Evolutionary conservation across 1,140 invertebrate genomes (phyloP), one percentile per base, ranked within the genome.

Genomic region (Pseudomyrmex sp.): DNA sequence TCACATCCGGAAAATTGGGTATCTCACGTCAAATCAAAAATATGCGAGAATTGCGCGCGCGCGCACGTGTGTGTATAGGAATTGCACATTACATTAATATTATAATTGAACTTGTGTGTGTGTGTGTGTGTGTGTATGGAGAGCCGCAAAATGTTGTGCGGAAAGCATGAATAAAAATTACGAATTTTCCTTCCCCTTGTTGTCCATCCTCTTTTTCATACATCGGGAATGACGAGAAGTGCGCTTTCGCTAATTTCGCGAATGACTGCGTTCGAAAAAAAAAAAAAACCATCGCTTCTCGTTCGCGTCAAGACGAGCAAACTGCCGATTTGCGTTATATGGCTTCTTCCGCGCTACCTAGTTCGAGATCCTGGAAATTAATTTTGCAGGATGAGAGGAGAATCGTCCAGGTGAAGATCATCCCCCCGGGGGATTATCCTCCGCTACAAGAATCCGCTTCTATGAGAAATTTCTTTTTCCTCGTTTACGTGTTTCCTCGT

Each of bases 391-490:
- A 35, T 35, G 35, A 35, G 35, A 35, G 35, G 20, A 20, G 76
- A 44, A 80, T 79, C 54, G 35, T 58, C 63, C 63, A 7, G 35
- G 54, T 13, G 76, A 35, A 35, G 76, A 80, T 80, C 54, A 80
- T 80, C 76, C 66, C 54, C 44, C 54, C 26, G 26, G 76, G 35
- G 65, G 76, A 80, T 80, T 80, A 80, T 80, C 76, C 76, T 66
- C 66, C 59, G 15, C 66, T 80, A 61, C 76, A 50, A 80, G 76
- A 80, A 70, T 80, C 66, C 76, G 65, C 23, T 20, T 80, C 76
- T 61, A 61, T 72, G 66, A 72, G 76, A 80, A 72, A 80, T 80
- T 79, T 80, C 76, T 80, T 80, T 80, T 80, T 72, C 18, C 18
- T 18, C 66, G 76, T 61, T 70, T 80, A 72, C 54, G 76, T 72